These are phyloP conservation scores for Podilymbus podiceps DNA, from an alignment of 2,113 vertebrate genomes.

Conservation along the genomic window DNA sequence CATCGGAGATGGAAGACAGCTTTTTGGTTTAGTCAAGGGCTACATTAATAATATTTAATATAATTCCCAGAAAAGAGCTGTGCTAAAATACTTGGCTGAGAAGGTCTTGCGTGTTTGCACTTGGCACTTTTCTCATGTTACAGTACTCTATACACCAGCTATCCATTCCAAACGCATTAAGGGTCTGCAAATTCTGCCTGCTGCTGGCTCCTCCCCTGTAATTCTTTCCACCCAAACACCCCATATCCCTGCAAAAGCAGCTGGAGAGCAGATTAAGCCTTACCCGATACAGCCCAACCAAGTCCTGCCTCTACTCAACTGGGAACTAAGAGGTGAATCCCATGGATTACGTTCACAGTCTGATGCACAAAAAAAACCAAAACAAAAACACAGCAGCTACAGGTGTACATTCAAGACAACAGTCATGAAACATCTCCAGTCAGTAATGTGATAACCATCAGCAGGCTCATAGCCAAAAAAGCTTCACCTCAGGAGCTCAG, in stretches of 20 bases:
- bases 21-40: background rate
- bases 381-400: background rate
- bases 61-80: background rate
- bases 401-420: background rate
- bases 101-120: background rate
- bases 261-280: background rate
- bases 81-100: background rate
- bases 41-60: background rate
- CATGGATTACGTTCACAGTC: accelerated
- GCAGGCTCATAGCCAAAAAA: background rate
- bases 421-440: background rate
- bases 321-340: background rate
- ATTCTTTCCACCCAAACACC: background rate
- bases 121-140: background rate
- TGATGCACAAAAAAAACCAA: background rate
- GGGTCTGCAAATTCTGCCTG: background rate
- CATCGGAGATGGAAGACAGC: background rate
- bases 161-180: accelerated
- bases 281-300: background rate
- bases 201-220: background rate
- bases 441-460: background rate
- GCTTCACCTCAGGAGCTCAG: background rate
- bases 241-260: too few species aligned
- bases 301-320: background rate
- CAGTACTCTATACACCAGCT: background rate